These are phyloP conservation scores for Rhimphoctona megacephalus DNA, from an alignment of 2,888 invertebrate species.

Conservation along the genomic window DNA sequence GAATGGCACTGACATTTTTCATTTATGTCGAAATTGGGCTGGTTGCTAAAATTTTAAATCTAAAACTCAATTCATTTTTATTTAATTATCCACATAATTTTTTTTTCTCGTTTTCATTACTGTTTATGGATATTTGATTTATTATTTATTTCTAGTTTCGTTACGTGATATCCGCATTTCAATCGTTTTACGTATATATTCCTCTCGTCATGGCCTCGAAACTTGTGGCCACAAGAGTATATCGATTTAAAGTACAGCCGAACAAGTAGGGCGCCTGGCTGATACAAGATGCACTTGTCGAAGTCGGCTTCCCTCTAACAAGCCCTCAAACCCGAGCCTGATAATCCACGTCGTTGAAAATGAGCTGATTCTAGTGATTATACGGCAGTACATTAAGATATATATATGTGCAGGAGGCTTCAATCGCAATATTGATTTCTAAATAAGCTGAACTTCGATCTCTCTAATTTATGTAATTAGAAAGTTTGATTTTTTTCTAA, in stretches of 20 bases:
- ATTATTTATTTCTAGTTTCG: background rate
- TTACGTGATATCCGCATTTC: background rate
- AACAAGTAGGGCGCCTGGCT: constrained; percentile 64
- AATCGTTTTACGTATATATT: constrained; percentile 16
- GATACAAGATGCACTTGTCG: constrained; percentile 71
- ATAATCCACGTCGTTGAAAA: constrained; percentile 46
- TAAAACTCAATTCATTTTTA: background rate
- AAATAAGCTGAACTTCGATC: background rate
- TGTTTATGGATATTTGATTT: background rate
- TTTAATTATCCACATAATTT: background rate
- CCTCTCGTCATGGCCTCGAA: constrained; percentile 43
- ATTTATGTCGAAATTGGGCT: background rate
- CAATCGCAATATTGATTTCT: background rate
- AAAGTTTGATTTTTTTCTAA: background rate
- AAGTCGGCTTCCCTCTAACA: constrained; percentile 29
- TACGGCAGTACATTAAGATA: background rate
- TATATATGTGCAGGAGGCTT: background rate
- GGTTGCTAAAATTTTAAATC: background rate
- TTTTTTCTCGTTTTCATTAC: background rate
- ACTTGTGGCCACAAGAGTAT: constrained; percentile 59
- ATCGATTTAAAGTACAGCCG: constrained; percentile 68
- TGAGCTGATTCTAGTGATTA: constrained; percentile 47
- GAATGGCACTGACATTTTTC: background rate
- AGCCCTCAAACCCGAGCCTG: constrained; percentile 11
- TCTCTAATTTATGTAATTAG: background rate